Evolutionary conservation across 1,140 invertebrate species (phyloP).

Genomic region (Drosophila santomea): DNA sequence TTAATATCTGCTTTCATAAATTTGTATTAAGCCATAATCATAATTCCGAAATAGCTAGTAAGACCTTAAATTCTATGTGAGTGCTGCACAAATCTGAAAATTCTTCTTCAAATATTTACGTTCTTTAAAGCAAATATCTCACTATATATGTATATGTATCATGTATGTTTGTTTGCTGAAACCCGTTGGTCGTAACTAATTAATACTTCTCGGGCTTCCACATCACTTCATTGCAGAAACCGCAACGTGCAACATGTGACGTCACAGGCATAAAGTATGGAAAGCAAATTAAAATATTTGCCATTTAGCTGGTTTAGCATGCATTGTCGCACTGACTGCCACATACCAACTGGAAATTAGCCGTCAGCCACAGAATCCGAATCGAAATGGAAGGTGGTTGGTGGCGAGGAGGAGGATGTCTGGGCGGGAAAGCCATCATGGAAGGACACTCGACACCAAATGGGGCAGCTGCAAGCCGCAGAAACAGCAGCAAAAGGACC

Average conservation of each 20-base stretch:
- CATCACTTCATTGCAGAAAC: conserved; percentile 10
- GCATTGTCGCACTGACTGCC: conserved; percentile 40
- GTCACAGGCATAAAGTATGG: conserved; percentile 54
- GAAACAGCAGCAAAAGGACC: conserved; percentile 18
- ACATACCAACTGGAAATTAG: conserved; percentile 56
- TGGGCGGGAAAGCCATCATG: conserved; percentile 46
- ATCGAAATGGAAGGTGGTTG: neutral
- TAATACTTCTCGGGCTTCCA: conserved; percentile 1
- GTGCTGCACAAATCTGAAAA: too few species aligned
- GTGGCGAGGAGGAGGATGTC: neutral
- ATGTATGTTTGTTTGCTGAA: neutral
- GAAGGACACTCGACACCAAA: conserved; percentile 70
- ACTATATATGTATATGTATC: too few species aligned
- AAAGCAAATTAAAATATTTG: conserved; percentile 79
- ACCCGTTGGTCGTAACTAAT: conserved; percentile 18
- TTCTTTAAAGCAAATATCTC: too few species aligned
- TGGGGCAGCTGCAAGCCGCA: conserved; percentile 65
- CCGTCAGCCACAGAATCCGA: conserved; percentile 15
- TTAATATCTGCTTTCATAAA: too few species aligned
- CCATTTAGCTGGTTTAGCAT: conserved; percentile 52
- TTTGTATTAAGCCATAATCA: too few species aligned
- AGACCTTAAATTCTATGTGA: too few species aligned
- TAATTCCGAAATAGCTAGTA: too few species aligned
- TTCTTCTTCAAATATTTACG: too few species aligned
- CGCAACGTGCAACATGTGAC: conserved; percentile 48